Conservation (phyloP, 2,888 invertebrate genomes). For the Synergus umbraculus region DNA sequence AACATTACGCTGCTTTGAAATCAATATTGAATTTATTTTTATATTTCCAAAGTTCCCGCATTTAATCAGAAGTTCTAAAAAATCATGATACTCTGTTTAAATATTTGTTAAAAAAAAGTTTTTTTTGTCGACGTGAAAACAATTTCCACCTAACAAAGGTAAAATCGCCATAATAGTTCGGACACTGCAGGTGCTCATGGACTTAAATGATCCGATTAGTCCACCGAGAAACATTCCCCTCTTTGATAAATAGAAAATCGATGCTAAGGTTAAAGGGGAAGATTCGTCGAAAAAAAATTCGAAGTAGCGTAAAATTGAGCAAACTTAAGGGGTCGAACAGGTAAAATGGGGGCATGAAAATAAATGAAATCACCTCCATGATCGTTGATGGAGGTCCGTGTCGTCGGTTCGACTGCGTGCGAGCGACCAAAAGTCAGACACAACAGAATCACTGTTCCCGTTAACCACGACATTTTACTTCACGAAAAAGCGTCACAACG, state of each 20-base stretch:
- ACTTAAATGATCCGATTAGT: constrained; percentile 21
- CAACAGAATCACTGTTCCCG: constrained; percentile 68
- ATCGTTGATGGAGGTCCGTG: constrained; percentile 73
- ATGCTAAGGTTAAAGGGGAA: not conserved
- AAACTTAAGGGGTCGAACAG: not conserved
- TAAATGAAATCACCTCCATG: constrained; percentile 73
- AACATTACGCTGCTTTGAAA: not conserved
- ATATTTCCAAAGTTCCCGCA: not conserved
- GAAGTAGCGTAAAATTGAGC: constrained; percentile 29
- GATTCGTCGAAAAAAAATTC: constrained; percentile 40
- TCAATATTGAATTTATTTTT: constrained; percentile 10
- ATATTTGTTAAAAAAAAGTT: not conserved
- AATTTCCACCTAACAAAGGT: constrained; percentile 44
- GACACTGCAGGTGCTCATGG: constrained; percentile 60
- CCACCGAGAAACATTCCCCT: constrained; percentile 1
- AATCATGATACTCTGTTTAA: not conserved
- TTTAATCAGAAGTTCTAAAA: not conserved
- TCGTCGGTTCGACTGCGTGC: constrained; percentile 68
- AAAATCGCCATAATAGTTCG: constrained; percentile 63
- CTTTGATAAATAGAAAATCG: constrained; percentile 46
- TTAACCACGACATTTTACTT: constrained; percentile 66
- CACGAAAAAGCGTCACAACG: constrained; percentile 43
- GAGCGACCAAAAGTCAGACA: constrained; percentile 69
- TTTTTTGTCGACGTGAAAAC: not conserved
- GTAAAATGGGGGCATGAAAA: constrained; percentile 48